These are phyloP conservation scores for Dynastes tityus DNA, from an alignment of 2,888 invertebrate genomes.

Conservation along the genomic window DNA sequence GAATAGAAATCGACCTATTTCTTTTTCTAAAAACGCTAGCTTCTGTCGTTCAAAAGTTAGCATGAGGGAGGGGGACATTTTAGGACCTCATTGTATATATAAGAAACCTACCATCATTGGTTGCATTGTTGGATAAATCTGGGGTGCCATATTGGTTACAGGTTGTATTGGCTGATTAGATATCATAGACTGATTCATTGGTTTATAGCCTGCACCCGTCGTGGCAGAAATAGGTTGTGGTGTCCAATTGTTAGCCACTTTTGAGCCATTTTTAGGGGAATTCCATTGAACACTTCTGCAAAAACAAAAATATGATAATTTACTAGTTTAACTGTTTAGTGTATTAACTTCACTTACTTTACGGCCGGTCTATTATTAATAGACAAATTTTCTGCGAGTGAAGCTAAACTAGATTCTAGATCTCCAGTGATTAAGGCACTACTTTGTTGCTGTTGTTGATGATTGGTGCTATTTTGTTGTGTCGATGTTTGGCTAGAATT, in stretches of 20 bases:
- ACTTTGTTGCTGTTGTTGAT: slow-evolving; percentile 60
- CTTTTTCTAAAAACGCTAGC: no score
- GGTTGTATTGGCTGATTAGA: slow-evolving; percentile 58
- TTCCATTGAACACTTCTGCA: slow-evolving; percentile 91
- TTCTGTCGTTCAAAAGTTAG: no score
- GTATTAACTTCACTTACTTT: slow-evolving; percentile 76
- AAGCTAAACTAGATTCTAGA: slow-evolving; percentile 93
- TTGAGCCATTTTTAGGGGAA: slow-evolving; percentile 89
- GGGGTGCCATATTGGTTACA: slow-evolving; percentile 60
- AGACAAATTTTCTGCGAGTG: slow-evolving; percentile 92
- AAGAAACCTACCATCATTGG: slow-evolving; percentile 64
- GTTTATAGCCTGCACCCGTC: slow-evolving; percentile 89
- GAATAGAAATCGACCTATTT: no score
- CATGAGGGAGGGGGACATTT: no score
- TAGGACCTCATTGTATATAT: background rate
- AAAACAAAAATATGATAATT: background rate
- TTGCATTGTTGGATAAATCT: slow-evolving; percentile 66
- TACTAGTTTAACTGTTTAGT: background rate
- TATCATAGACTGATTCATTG: slow-evolving; percentile 78
- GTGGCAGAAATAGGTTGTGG: slow-evolving; percentile 93
- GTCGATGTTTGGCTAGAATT: slow-evolving; percentile 58
- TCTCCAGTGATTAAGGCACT: slow-evolving; percentile 88
- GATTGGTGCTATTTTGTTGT: slow-evolving; percentile 55
- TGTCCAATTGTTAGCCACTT: slow-evolving; percentile 84
- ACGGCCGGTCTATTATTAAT: slow-evolving; percentile 83